Percentiles rank a stretch among this genome's conserved stretches.
Conservation (phyloP, 2,888 invertebrate genomes). For the Ormyrus labotus region DNA sequence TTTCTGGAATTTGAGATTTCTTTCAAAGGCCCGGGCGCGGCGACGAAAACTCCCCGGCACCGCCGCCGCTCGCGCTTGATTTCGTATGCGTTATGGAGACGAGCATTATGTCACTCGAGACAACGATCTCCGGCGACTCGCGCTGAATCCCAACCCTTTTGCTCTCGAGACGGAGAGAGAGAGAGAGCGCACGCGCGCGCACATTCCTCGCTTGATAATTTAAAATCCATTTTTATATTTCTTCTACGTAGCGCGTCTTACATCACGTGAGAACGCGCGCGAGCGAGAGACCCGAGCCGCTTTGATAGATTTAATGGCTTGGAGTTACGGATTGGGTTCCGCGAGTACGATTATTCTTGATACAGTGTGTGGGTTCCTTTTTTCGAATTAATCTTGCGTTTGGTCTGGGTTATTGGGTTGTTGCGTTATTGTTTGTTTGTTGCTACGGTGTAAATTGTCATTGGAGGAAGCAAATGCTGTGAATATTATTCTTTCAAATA, state of each 20-base stretch:
- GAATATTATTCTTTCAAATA: too few relatives aligned
- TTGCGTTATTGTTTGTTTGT: too few relatives aligned
- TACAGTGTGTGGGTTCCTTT: too few relatives aligned
- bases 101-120: slow-evolving; percentile 68
- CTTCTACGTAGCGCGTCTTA: not conserved
- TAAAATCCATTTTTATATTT: slow-evolving; percentile 22
- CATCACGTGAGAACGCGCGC: not conserved
- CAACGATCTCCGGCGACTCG: slow-evolving; percentile 59
- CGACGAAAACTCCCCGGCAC: too few relatives aligned
- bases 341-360: too few relatives aligned
- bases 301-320: too few relatives aligned
- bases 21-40: slow-evolving; percentile 30
- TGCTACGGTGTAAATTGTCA: too few relatives aligned
- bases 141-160: slow-evolving; percentile 42
- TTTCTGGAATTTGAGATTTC: slow-evolving; percentile 56
- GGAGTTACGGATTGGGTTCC: not conserved
- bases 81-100: slow-evolving; percentile 63
- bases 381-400: too few relatives aligned
- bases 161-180: not conserved
- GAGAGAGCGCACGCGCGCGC: not conserved
- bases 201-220: slow-evolving; percentile 30
- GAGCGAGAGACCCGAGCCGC: not conserved
- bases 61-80: slow-evolving; percentile 29
- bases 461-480: too few relatives aligned
- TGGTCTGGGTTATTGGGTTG: too few relatives aligned